These are phyloP conservation scores for Drosophila borborema DNA, from an alignment of 2,888 invertebrate genomes.

Conservation along the genomic window DNA sequence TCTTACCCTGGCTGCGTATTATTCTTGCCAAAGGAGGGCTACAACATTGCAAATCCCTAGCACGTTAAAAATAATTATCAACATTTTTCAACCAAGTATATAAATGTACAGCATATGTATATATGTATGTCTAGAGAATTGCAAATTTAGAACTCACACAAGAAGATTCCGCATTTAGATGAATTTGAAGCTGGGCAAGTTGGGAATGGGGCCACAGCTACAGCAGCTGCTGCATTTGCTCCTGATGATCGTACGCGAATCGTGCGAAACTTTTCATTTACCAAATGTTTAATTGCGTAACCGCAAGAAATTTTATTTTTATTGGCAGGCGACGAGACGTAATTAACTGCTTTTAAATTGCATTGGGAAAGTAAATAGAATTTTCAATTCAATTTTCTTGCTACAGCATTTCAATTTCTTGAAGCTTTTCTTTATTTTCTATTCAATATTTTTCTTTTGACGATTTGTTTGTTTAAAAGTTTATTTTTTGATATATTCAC, in stretches of 20 bases:
- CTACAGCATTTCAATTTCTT: not conserved
- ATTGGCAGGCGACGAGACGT: slow-evolving; percentile 11
- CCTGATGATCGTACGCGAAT: slow-evolving; percentile 37
- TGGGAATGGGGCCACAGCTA: slow-evolving; percentile 64
- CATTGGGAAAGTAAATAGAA: not conserved
- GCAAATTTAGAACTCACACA: slow-evolving; percentile 66
- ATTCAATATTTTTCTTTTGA: slow-evolving; percentile 6
- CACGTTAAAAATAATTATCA: slow-evolving; percentile 81
- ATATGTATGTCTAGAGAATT: not conserved
- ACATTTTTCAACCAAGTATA: slow-evolving; percentile 63
- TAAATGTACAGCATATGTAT: slow-evolving; percentile 11
- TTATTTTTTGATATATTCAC: slow-evolving; percentile 68
- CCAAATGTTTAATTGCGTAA: slow-evolving; percentile 70
- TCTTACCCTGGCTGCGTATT: slow-evolving; percentile 24
- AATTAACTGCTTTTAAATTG: slow-evolving; percentile 28
- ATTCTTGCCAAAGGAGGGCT: slow-evolving; percentile 27
- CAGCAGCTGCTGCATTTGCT: slow-evolving; percentile 62
- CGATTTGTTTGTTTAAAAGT: slow-evolving; percentile 34
- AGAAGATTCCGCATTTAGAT: slow-evolving; percentile 75
- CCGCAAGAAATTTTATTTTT: slow-evolving; percentile 24
- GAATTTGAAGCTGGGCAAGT: slow-evolving; percentile 71
- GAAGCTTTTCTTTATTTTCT: slow-evolving; percentile 1
- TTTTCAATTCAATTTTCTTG: slow-evolving; percentile 5
- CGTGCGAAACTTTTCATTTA: slow-evolving; percentile 62
- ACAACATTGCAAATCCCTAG: slow-evolving; percentile 75